Percentiles rank a stretch among this genome's conserved stretches.
These are phyloP conservation scores for Eurytemora carolleeae DNA, from an alignment of 1,140 invertebrate species.

Conservation along the genomic window DNA sequence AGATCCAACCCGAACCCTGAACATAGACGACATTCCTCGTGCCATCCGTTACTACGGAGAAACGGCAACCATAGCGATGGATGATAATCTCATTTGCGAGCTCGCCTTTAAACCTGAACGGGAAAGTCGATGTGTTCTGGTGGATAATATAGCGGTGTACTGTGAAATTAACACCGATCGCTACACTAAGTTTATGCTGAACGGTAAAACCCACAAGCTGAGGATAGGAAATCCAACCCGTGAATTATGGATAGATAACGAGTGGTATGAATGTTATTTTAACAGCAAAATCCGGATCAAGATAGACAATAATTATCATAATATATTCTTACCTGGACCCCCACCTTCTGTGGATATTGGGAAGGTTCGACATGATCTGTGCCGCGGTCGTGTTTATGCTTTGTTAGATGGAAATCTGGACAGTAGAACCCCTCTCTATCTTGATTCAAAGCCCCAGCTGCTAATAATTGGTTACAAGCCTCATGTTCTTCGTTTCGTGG, in stretches of 20 bases:
- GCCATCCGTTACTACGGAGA: conserved; percentile 68
- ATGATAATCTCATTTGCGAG: too few species aligned
- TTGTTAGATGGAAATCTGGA: conserved; percentile 49
- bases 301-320: conserved; percentile 49
- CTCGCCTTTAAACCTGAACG: too few species aligned
- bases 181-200: conserved; percentile 24
- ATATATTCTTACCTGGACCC: conserved; percentile 51
- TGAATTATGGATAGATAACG: conserved; percentile 69
- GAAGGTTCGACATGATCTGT: conserved; percentile 45
- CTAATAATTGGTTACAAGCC: conserved; percentile 44
- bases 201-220: conserved; percentile 38
- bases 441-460: conserved; percentile 63
- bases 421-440: conserved; percentile 51
- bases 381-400: conserved; percentile 57
- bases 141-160: conserved; percentile 14
- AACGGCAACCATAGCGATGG: conserved; percentile 59
- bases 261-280: conserved; percentile 71
- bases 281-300: conserved; percentile 67
- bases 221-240: conserved; percentile 73
- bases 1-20: conserved; percentile 33
- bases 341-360: neutral
- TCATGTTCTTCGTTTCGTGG: conserved; percentile 54
- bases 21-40: conserved; percentile 52
- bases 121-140: too few species aligned
- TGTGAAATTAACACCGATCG: conserved; percentile 21